Evolutionary conservation across 2,113 vertebrate genomes (phyloP), one percentile per base, ranked within the genome.

Genomic region (Elephantulus edwardii): DNA sequence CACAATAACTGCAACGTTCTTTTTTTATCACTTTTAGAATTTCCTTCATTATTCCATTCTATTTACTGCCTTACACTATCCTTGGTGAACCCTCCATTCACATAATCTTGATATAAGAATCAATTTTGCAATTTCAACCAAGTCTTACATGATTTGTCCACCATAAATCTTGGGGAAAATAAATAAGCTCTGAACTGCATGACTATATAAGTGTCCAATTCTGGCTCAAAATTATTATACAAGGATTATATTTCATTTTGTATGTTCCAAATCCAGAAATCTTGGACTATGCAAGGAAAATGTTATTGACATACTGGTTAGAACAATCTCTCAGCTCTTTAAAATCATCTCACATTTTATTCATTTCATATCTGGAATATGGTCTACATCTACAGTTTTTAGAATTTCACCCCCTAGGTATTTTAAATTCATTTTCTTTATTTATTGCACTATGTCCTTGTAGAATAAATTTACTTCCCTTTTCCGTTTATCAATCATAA

Each of bases 181-280:
- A 93, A 90, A 54, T 5, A 58, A 60, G 9, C 50, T 70, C 28
- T 64, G 38, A 88, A 68, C 70, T 64, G 30, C 20, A 33, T 30
- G 35, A 40, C 33, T 71, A 33, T 35, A 13, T 66, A 93, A 76
- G 50, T 66, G 80, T 71, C 79, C 22, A 75, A 11, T 79, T 1
- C 46, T 83, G 35, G 42, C 26, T 35, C 68, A 90, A 62, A 90
- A 85, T n/a, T n/a, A 72, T 48, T 26, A 88, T 48, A 42, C 46
- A 79, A 79, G 26, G 35, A 91, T 75, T 88, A 28, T n/a, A 86
- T 83, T 75, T 79, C 26, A 30, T 83, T 88, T 83, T 20, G 24
- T 70, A 11, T 72, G 35, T 33, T 88, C 46, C 11, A 86, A n/a
- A 19, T 68, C 79, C 48, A 82, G 2, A 26, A 87, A 62, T 30